Conservation (phyloP, 2,888 invertebrate species). For the Bursaphelenchus okinawaensis region DNA sequence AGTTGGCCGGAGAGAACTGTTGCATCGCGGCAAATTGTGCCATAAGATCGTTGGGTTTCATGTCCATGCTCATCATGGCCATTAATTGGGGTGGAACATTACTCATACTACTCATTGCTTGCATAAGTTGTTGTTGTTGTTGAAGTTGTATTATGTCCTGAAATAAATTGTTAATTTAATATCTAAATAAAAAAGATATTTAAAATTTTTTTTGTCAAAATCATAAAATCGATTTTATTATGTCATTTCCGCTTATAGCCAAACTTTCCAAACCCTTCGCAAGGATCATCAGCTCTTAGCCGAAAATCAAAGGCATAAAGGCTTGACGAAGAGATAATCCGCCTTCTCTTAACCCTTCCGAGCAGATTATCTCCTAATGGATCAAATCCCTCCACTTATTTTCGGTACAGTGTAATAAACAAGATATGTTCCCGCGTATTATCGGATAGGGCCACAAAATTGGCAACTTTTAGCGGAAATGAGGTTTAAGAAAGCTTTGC, state of each 20-base stretch:
- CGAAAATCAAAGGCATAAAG: neutral
- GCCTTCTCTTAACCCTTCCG: neutral
- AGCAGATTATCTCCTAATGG: neutral
- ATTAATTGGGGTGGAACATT: neutral
- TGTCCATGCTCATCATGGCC: neutral
- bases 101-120: neutral
- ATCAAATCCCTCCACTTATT: neutral
- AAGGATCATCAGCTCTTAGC: too few species aligned
- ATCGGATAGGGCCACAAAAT: too few species aligned
- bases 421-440: too few species aligned
- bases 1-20: neutral
- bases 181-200: too few species aligned
- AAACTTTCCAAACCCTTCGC: too few species aligned
- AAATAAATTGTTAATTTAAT: neutral
- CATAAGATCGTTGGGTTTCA: neutral
- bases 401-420: too few species aligned
- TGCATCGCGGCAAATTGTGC: neutral
- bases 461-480: too few species aligned
- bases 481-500: too few species aligned
- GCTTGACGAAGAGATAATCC: neutral
- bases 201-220: too few species aligned
- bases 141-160: neutral
- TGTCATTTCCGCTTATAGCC: too few species aligned
- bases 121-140: neutral
- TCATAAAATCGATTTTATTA: too few species aligned